phyloP scores from a whole-genome alignment of 2,888 invertebrate genomes.

The Phytoseiulus persimilis region DNA sequence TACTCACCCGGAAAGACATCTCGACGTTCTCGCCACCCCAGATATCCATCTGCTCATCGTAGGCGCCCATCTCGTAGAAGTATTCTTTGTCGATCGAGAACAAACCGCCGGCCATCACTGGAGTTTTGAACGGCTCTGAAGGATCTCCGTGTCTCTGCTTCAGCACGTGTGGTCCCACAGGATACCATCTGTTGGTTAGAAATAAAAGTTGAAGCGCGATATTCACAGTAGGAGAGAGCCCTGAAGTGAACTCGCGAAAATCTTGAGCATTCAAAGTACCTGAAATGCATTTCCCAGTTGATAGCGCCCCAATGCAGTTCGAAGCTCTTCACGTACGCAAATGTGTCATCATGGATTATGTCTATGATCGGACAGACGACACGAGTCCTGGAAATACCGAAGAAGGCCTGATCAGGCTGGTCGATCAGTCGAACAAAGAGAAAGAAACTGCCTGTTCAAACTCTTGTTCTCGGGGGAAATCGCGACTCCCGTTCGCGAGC shows the following conservation, averaged over 20 bases:
- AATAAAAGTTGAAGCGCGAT: conserved; percentile 48
- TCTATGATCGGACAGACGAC: conserved; percentile 79
- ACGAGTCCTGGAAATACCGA: conserved; percentile 51
- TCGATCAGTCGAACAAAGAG: no score
- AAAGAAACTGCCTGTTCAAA: no score
- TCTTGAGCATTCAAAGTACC: conserved; percentile 48
- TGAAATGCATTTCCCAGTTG: conserved; percentile 91
- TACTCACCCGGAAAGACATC: conserved; percentile 73
- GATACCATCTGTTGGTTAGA: conserved; percentile 44
- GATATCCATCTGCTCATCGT: conserved; percentile 64
- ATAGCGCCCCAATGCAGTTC: conserved; percentile 97
- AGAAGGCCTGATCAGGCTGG: no score
- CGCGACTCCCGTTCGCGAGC: no score
- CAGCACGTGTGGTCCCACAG: conserved; percentile 44
- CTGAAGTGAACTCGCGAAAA: neutral
- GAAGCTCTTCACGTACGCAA: conserved; percentile 86
- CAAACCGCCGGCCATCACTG: conserved; percentile 90
- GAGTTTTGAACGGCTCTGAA: conserved; percentile 55
- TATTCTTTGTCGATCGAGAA: conserved; percentile 76
- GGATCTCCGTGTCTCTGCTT: neutral
- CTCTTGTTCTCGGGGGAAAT: neutral
- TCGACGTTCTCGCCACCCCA: conserved; percentile 99
- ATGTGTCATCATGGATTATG: conserved; percentile 88
- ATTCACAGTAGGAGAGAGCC: conserved; percentile 43
- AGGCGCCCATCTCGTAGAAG: conserved; percentile 73